Conservation (phyloP, 1,140 invertebrate species). For the Lordiphosa mommai region DNA sequence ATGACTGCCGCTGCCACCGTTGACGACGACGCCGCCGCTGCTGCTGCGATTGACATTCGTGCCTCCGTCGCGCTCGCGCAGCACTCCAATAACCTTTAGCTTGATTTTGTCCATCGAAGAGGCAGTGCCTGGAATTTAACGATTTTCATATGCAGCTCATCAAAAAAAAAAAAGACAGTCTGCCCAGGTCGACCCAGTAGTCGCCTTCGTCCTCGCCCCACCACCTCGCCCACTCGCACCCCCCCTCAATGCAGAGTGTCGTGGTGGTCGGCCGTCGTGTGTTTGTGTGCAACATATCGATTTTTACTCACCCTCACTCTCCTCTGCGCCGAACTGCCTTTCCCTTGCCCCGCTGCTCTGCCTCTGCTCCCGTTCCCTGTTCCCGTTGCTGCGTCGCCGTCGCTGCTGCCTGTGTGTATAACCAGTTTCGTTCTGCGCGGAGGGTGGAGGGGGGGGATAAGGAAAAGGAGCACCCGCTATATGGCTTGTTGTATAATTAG, state of each 20-base stretch:
- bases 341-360: conserved; percentile 20
- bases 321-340: conserved; percentile 50
- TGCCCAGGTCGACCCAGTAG: conserved; percentile 43
- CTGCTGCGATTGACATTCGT: conserved; percentile 57
- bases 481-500: conserved; percentile 68
- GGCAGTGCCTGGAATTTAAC: conserved; percentile 39
- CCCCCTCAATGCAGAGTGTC: conserved; percentile 40
- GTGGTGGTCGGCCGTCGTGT: conserved; percentile 48
- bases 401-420: conserved; percentile 62
- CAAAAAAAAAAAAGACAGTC: conserved; percentile 25
- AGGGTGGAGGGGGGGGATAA: conserved; percentile 30
- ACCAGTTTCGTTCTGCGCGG: conserved; percentile 65
- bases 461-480: conserved; percentile 17
- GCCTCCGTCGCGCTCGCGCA: conserved; percentile 69
- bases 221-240: conserved; percentile 38
- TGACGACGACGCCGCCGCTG: conserved; percentile 3
- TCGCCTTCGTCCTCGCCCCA: conserved; percentile 16
- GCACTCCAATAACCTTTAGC: conserved; percentile 73
- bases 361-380: conserved; percentile 50
- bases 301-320: conserved; percentile 74
- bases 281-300: conserved; percentile 75
- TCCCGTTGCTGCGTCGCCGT: conserved; percentile 34
- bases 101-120: conserved; percentile 71
- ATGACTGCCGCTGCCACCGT: conserved; percentile 36
- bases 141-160: conserved; percentile 26